Base-by-base conservation (phyloP, 2,797 vertebrate species). In the Falco peregrinus region DNA sequence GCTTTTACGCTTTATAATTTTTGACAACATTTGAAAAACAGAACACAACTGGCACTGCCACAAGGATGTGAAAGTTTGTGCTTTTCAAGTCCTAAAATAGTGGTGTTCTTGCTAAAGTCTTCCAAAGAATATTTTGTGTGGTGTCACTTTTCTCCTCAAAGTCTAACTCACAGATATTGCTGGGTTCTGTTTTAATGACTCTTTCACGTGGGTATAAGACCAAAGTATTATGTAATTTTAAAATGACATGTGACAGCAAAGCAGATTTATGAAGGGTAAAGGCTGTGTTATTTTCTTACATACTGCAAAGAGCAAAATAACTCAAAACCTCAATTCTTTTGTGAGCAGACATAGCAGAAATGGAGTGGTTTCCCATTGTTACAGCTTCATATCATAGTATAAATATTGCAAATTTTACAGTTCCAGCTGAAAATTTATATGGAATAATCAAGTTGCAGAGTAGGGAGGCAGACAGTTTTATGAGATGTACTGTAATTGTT, bases 1-100 rank as follows among this genome's bases (percentile, higher is more conserved):
- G 95, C 95, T 98, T 97, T 98, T 98, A 97, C 97, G 97, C 96
- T 97, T 97, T 94, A 96, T 98, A 98, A 97, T 98, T 98, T 98
- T 98, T 98, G 97, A 98, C 97, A 96, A 97, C 97, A 95, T 96
- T 97, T 97, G 87, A 93, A 95, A 97, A 96, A 83, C 94, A 84
- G 90, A 98, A 96, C 87, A 88, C 92, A 92, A 97, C 87, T 96
- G 92, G 94, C 94, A 79, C 77, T 96, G 96, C 91, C 91, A 96
- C 51, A 80, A 93, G 94, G 67, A 97, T 94, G 84, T 94, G 94
- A 84, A 98, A 97, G 94, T 96, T 97, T 84, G 77, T 81, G 96
- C 85, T 96, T 93, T 76, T 84, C 67, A 92, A 83, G 87, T 92
- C 96, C 71, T 84, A 65, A 95, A 92, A 89, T 53, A 84, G 73